Evolutionary conservation across 2,113 vertebrate species (phyloP), one percentile per base, ranked within the genome.

Genomic region (Dromaius novaehollandiae): DNA sequence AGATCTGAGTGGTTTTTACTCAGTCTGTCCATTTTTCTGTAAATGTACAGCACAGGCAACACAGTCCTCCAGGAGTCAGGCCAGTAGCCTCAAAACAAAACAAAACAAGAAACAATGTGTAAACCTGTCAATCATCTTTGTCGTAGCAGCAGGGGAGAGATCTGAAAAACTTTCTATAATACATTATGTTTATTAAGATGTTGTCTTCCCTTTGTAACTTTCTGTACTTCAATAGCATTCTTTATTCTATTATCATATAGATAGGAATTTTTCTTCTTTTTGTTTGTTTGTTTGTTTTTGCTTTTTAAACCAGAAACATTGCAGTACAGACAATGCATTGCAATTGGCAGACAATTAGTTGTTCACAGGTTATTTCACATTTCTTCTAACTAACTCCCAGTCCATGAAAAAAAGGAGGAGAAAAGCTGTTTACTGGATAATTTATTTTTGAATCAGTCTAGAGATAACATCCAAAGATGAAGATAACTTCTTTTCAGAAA

Each of bases 51-150:
- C n/a, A 53, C 19, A 46, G 8, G 3, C 15, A 70, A 30, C 20
- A 24, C 4, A 46, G 13, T 50, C 15, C 32, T 75, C 11, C 11
- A 82, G 34, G 1, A 90, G 1, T 4, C 21, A 71, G 42, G 6
- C 1, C 19, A 58, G 28, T 30, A 14, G 8, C 5, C 7, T 85
- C 51, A 46, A 79, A 79, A 46, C 5, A 16, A 65, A 30, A 9
- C 2, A 1, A 64, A 38, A 46, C 5, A 16, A 56, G 25, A 9
- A 1, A 0, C 25, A 40, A 66, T 9, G 4, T 36, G 2, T 61
- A 13, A 25, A 22, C 30, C 50, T 46, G 46, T 30, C 22, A n/a
- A 34, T 5, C 5, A 34, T 5, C 5, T 56, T 56, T 68, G 3
- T 38, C 26, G 51, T 4, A 51, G 18, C 82, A 88, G 4, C 18